These are phyloP conservation scores for Halocaridina rubra DNA, from an alignment of 2,888 invertebrate species.

Conservation along the genomic window DNA sequence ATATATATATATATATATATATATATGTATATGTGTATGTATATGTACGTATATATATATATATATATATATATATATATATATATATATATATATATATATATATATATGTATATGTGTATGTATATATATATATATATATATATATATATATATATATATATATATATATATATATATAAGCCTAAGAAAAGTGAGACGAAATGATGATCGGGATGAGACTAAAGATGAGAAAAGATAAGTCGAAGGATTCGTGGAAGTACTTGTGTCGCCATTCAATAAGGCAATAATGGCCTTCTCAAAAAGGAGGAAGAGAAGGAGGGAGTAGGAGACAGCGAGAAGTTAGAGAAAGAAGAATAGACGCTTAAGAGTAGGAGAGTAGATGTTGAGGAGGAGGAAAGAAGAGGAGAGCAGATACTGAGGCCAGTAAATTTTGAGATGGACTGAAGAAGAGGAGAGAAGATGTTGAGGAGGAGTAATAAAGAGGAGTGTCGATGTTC, in stretches of 20 bases:
- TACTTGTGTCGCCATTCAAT: background rate
- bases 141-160: background rate
- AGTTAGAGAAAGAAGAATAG: too few species aligned
- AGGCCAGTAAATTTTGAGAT: too few species aligned
- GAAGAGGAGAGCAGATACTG: too few species aligned
- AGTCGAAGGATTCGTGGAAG: background rate
- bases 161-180: background rate
- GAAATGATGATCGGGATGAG: background rate
- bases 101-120: background rate
- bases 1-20: background rate
- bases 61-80: slow-evolving; percentile 20
- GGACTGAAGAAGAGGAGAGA: too few species aligned
- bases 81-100: slow-evolving; percentile 28
- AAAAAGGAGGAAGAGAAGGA: background rate
- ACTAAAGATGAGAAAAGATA: background rate
- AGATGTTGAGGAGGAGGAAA: too few species aligned
- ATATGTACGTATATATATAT: background rate
- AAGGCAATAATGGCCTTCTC: background rate
- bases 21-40: background rate
- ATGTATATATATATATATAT: background rate
- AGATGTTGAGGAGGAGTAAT: too few species aligned
- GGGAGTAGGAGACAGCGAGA: background rate
- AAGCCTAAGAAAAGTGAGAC: background rate
- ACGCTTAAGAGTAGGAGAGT: too few species aligned
- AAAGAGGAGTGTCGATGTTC: too few species aligned